A percentile compares a stretch with the other conserved stretches of the same genome.
These are phyloP conservation scores for Lethocerus indicus DNA, from an alignment of 1,140 invertebrate genomes.

Conservation along the genomic window DNA sequence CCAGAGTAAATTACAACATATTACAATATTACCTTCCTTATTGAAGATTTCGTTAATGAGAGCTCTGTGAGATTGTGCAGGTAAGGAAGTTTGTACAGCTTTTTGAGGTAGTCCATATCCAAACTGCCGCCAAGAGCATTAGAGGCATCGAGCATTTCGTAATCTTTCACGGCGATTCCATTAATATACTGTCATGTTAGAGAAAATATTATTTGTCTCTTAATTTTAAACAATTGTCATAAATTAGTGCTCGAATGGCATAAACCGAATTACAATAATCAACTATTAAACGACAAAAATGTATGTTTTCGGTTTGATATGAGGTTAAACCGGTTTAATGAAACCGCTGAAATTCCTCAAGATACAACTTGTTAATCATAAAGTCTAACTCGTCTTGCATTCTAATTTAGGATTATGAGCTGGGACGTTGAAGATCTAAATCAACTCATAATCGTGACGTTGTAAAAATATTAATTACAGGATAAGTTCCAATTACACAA, in stretches of 20 bases:
- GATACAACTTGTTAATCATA: no score
- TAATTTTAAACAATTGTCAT: not conserved
- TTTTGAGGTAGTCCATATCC: not conserved
- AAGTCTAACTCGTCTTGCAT: no score
- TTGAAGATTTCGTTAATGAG: not conserved
- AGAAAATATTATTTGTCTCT: not conserved
- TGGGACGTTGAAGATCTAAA: no score
- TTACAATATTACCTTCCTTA: no score
- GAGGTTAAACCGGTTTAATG: not conserved
- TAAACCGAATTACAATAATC: not conserved
- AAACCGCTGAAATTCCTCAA: not conserved
- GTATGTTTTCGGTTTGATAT: not conserved
- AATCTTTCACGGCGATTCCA: not conserved
- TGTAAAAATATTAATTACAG: no score
- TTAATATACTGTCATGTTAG: conserved; percentile 1
- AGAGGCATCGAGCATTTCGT: not conserved
- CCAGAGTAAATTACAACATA: no score
- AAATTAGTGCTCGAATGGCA: not conserved
- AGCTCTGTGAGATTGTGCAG: not conserved
- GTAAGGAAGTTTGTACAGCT: not conserved
- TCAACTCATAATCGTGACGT: no score
- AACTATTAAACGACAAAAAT: not conserved
- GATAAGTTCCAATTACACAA: no score
- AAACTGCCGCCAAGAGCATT: not conserved
- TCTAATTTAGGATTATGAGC: no score